Evolutionary conservation across 2,113 vertebrate genomes (phyloP).

Genomic region (Potamarius usumacintae): DNA sequence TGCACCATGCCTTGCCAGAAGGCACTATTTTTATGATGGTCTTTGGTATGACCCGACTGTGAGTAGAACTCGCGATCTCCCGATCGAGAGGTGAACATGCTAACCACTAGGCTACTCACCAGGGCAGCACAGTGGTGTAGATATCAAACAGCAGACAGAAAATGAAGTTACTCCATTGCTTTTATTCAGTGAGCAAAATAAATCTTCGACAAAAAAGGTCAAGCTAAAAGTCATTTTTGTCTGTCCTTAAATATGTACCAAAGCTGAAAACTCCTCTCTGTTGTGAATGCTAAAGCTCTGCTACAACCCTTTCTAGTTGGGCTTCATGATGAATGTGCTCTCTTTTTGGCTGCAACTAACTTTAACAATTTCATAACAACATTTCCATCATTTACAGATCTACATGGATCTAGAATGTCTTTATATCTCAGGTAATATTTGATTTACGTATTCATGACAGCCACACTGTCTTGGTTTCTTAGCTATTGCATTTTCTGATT

Average conservation of each 20-base stretch:
- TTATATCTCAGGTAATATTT: not conserved
- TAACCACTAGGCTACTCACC: no score
- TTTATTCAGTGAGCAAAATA: not conserved
- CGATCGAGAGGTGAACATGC: no score
- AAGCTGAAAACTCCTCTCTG: not conserved
- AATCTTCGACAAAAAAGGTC: not conserved
- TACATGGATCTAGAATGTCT: not conserved
- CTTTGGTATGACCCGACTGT: no score
- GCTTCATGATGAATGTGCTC: not conserved
- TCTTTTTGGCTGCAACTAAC: not conserved
- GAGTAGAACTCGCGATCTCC: no score
- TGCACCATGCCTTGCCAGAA: no score
- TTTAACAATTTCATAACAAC: not conserved
- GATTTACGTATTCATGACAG: not conserved
- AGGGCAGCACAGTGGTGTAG: no score
- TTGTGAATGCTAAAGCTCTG: not conserved
- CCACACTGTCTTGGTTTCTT: not conserved
- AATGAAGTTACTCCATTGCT: not conserved
- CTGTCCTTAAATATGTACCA: not conserved
- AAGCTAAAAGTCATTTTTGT: not conserved
- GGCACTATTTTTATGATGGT: no score
- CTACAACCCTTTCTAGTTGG: not conserved
- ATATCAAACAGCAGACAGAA: not conserved
- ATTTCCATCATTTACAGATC: not conserved
- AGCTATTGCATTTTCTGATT: not conserved